Evolutionary conservation across 2,888 invertebrate genomes (phyloP).

Genomic region (Epicampocera succincta): DNA sequence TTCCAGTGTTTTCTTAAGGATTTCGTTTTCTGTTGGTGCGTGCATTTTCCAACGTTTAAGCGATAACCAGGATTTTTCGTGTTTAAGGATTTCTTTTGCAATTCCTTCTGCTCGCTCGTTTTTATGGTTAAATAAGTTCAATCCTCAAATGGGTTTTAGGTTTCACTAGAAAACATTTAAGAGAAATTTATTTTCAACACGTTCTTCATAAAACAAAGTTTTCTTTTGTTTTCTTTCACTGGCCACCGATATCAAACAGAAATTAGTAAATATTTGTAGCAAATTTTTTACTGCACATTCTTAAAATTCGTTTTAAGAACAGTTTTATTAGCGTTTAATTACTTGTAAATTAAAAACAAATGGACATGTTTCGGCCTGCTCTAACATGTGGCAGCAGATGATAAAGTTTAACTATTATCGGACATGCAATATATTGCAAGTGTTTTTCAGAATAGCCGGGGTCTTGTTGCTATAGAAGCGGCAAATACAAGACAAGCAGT

Average conservation of each 20-base stretch:
- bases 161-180: not conserved
- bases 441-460: no score
- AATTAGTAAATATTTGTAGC: no score
- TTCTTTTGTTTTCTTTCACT: not conserved
- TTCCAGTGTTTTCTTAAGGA: not conserved
- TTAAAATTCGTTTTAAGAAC: no score
- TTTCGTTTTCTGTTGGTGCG: not conserved
- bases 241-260: no score
- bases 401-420: no score
- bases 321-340: no score
- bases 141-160: not conserved
- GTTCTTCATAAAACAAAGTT: constrained; percentile 28
- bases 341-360: not conserved
- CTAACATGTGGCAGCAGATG: not conserved
- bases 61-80: constrained; percentile 56
- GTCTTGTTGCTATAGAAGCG: no score
- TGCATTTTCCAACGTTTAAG: constrained; percentile 21
- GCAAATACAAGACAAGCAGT: no score
- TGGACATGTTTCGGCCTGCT: not conserved
- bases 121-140: not conserved
- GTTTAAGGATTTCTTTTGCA: constrained; percentile 45
- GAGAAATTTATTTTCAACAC: constrained; percentile 29
- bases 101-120: not conserved
- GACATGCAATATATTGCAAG: no score
- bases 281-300: no score